Percentiles rank a stretch among this genome's conserved stretches.
Conservation (phyloP, 2,797 vertebrate species). For the Spea hammondii region DNA sequence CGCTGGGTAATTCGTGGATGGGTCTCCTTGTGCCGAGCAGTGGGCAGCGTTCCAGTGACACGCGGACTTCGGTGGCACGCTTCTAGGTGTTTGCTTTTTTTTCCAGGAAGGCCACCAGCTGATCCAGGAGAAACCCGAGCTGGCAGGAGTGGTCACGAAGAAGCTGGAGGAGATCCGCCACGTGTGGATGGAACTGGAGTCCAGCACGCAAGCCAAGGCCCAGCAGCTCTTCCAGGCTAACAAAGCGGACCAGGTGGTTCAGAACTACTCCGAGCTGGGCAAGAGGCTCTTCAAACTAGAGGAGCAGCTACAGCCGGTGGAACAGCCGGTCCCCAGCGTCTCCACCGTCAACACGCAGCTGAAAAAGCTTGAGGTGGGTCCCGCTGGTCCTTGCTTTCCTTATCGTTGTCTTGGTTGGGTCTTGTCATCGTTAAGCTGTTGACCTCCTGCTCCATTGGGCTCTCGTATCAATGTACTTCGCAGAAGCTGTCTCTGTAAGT, state of each 20-base stretch:
- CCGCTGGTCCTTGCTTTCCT: no score
- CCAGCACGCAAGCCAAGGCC: conserved; percentile 82
- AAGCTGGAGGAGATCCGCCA: conserved; percentile 85
- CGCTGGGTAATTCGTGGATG: no score
- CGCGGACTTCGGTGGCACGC: no score
- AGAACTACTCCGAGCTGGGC: conserved; percentile 83
- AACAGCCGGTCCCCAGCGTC: conserved; percentile 76
- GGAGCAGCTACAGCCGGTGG: conserved; percentile 76
- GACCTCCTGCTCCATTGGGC: no score
- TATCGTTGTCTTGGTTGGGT: no score
- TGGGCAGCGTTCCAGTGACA: no score
- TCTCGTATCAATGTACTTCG: no score
- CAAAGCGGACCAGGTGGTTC: conserved; percentile 81
- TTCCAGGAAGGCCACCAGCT: conserved; percentile 85
- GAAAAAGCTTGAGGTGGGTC: conserved; percentile 82
- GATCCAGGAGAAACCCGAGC: conserved; percentile 87
- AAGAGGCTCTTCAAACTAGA: conserved; percentile 81
- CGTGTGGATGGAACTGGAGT: conserved; percentile 88
- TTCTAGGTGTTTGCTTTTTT: background rate
- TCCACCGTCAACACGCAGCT: conserved; percentile 85
- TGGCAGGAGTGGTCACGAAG: conserved; percentile 76
- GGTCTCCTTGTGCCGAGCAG: no score
- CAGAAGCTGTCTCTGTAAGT: no score
- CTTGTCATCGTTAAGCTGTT: no score
- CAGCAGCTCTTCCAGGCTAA: conserved; percentile 85